Base-by-base conservation (phyloP, 2,113 vertebrate species). In the Mesocricetus auratus region DNA sequence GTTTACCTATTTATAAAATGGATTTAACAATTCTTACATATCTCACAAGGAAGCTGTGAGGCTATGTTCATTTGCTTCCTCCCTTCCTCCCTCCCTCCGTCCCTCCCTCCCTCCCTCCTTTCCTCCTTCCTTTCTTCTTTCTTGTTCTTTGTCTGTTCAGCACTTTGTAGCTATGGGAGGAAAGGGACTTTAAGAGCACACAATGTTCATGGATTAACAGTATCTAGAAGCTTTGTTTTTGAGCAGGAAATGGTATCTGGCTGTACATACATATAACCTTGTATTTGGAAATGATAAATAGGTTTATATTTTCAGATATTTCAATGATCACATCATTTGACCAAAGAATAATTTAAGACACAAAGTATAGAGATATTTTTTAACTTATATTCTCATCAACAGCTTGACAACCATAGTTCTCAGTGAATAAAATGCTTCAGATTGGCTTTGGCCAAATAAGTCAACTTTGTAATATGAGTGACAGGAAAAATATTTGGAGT, bases 11-110 rank as follows among this genome's bases (percentile, higher is more conserved):
- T 69, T 16, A 15, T 15, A 26, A 36, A 88, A 95, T 96, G 89
- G 75, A 90, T 94, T 87, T 68, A 83, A 86, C 16, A 86, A 75
- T 93, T 86, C 77, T 93, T 93, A 86, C 56, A 90, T 94, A 47
- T 86, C 83, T 89, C 96, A 97, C 94, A 93, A 96, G 97, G 94
- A 79, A 97, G 97, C 96, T 97, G 97, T 98, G 96, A 97, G 97
- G 96, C 86, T 96, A 89, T 93, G 24, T 89, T 77, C 50, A 50
- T 90, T 94, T 82, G 81, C 11, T 96, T 16, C n/a, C 24, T n/a
- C 33, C 5, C 24, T 24, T 8, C 36, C 19, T 15, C 24, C 26
- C 24, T 7, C 16, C 7, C 5, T 33, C 13, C 24, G 94, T 92
- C 29, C 13, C 89, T 89, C 33, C 90, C 85, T 42, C 62, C 79